phyloP scores from a whole-genome alignment of 1,140 invertebrate species.

The Dreissena polymorpha region DNA sequence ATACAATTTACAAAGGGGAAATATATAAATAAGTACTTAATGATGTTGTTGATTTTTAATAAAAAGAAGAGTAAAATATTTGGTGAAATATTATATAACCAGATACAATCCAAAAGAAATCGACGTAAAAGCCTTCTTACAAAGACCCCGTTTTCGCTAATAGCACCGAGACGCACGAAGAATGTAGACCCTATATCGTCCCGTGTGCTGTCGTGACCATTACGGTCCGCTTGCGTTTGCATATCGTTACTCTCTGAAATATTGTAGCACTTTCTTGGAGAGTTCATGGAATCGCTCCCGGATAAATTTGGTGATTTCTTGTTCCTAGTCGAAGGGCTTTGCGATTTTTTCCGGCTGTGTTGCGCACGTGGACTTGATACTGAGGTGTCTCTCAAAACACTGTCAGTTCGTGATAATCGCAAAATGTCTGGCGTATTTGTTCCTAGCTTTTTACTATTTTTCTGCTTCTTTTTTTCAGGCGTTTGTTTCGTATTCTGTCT shows the following conservation, averaged over 20 bases:
- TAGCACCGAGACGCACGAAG: slow-evolving; percentile 32
- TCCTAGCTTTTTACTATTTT: not conserved
- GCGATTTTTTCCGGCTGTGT: not conserved
- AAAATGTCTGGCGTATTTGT: slow-evolving; percentile 19
- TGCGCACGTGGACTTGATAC: not conserved
- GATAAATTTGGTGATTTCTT: slow-evolving; percentile 13
- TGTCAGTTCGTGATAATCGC: slow-evolving; percentile 3
- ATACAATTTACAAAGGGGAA: too few species aligned
- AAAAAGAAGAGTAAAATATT: too few species aligned
- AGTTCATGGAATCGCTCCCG: not conserved
- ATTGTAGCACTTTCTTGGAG: not conserved
- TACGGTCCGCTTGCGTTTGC: not conserved
- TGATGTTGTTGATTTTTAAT: too few species aligned
- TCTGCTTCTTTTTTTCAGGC: not conserved
- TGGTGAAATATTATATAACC: too few species aligned
- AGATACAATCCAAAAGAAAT: not conserved
- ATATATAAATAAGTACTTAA: too few species aligned
- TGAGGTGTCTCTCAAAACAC: slow-evolving; percentile 19
- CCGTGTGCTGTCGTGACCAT: not conserved
- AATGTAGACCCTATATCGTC: slow-evolving; percentile 28
- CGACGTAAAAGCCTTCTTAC: slow-evolving; percentile 35
- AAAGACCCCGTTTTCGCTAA: slow-evolving; percentile 44
- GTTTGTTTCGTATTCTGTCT: slow-evolving; percentile 4
- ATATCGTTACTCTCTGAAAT: not conserved
- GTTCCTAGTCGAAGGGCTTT: slow-evolving; percentile 4